Evolutionary conservation across 1,140 invertebrate species (phyloP), one percentile per base, ranked within the genome.

Genomic region (Aphelinus atriplicis): DNA sequence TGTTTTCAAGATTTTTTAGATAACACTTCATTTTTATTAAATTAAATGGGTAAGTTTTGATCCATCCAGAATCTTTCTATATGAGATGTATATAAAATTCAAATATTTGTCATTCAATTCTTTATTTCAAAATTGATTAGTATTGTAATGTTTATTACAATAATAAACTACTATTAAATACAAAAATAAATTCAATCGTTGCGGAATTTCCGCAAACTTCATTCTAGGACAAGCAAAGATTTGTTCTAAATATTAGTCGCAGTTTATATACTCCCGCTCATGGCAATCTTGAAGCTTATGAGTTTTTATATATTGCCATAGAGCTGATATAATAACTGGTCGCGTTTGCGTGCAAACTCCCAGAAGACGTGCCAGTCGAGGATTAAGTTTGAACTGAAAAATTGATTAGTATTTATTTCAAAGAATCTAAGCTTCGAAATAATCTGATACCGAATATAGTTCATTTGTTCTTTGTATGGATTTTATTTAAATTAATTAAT

Each of bases 301-400:
- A 3, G 97, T 99, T 89, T 99, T 99, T 71, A 99, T 98, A 87
- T 99, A 99, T 88, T 99, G 97, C 98, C 98, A 99, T 3, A 99
- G 90, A 48, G 98, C 97, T 79, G 96, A 97, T 79, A 99, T 99
- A 64, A 99, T 99, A 62, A 98, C 97, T 7, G 98, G 97, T 64
- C 98, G 88, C 1, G 98, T 99, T 89, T 99, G 97, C 1, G 97
- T 99, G 86, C 99, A 97, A 78, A 99, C 97, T 60, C 98, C 98
- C 47, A 99, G 89, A 69, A 99, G 89, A 73, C 98, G 92, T 46
- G 98, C 97, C 77, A 99, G 89, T 58, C 98, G 89, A 60, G 96
- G 95, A 89, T 99, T 98, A 78, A 99, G 88, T 90, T 99, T 99
- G 86, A 98, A 99, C 87, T 88, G 67, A 0, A 80, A 78, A 53